Conservation (phyloP, 2,113 vertebrate genomes). For the Megaceryle torquata region DNA sequence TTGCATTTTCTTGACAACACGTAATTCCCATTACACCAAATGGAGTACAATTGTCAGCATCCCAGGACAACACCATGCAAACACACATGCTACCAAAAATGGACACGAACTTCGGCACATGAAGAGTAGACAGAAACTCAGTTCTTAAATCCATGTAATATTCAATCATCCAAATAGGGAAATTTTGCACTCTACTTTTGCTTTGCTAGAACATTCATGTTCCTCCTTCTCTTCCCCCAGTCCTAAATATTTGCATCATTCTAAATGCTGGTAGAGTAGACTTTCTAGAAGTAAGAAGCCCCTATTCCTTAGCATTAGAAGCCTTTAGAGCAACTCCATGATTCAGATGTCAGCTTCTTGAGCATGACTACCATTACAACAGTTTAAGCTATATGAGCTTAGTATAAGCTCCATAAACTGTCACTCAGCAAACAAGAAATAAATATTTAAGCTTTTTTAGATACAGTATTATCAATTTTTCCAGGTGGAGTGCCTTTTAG, state of each 20-base stretch:
- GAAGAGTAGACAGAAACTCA: not conserved
- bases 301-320: not conserved
- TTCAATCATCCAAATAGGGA: not conserved
- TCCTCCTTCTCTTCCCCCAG: not conserved
- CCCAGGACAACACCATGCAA: not conserved
- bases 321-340: not conserved
- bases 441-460: not conserved
- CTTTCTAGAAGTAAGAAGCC: not conserved
- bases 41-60: not conserved
- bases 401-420: not conserved
- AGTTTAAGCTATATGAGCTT: not conserved
- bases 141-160: not conserved
- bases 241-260: not conserved
- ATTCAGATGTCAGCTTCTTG: not conserved
- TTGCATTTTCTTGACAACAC: not conserved
- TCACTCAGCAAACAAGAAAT: not conserved
- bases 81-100: not conserved
- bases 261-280: not conserved
- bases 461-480: not conserved
- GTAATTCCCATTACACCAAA: accelerated
- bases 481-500: not conserved
- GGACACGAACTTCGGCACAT: not conserved
- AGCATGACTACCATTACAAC: not conserved
- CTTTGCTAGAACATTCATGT: not conserved
- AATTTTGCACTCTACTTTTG: not conserved